Evolutionary conservation across 2,113 vertebrate species (phyloP).

Genomic region (Trogon surrucura): DNA sequence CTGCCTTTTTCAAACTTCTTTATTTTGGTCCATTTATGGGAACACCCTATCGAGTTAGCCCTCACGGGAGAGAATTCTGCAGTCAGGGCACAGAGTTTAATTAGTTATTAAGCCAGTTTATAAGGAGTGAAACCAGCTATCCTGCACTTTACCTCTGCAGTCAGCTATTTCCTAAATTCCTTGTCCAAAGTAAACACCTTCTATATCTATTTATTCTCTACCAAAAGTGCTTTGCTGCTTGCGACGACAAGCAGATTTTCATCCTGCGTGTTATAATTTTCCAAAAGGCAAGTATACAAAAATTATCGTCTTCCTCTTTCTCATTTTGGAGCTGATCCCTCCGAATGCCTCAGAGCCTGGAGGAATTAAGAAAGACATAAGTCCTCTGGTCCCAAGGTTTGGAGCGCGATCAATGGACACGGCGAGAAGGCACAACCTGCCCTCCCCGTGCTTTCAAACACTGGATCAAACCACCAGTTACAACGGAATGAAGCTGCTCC

Average conservation of each 20-base stretch:
- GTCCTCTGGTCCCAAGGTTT: background rate
- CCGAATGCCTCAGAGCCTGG: background rate
- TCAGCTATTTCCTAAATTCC: background rate
- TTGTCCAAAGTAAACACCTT: background rate
- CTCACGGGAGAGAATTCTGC: background rate
- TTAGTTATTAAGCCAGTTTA: constrained; percentile 15
- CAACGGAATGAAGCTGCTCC: background rate
- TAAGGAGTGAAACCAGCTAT: background rate
- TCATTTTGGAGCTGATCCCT: background rate
- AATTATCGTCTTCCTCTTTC: background rate
- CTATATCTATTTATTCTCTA: background rate
- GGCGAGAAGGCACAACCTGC: background rate
- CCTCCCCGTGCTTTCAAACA: background rate
- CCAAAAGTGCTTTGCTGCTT: background rate
- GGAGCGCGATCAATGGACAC: background rate
- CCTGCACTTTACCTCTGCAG: background rate
- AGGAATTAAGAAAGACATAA: background rate
- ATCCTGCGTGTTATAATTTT: background rate
- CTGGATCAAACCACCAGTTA: background rate
- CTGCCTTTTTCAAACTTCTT: background rate
- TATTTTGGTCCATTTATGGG: background rate
- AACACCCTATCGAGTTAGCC: background rate
- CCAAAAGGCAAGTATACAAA: background rate
- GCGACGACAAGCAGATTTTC: background rate
- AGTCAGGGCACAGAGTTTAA: background rate